Percentiles rank a stretch among this genome's conserved stretches.
These are phyloP conservation scores for Bos indicus DNA, from an alignment of 2,113 vertebrate species.

Conservation along the genomic window DNA sequence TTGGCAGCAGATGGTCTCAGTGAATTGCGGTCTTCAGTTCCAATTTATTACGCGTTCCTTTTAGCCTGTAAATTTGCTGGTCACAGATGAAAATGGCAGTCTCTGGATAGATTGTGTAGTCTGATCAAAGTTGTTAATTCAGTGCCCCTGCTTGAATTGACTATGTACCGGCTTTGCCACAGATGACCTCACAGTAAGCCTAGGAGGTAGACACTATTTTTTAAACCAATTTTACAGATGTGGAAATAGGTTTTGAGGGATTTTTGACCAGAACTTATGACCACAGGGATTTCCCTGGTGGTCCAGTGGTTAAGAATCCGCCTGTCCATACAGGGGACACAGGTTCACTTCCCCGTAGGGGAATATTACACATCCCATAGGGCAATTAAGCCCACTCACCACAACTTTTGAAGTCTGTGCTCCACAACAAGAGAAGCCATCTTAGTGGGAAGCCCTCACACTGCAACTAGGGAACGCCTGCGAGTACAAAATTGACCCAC, in stretches of 20 bases:
- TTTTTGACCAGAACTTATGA: not conserved
- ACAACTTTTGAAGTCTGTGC: not conserved
- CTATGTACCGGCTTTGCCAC: not conserved
- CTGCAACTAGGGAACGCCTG: not conserved
- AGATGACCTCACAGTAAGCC: not conserved
- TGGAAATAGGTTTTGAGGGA: not conserved
- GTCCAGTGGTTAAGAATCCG: not conserved
- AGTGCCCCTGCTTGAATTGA: not conserved
- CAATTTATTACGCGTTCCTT: not conserved
- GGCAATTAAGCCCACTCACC: not conserved
- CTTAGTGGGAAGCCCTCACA: not conserved
- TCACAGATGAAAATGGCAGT: not conserved
- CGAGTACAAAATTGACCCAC: not conserved
- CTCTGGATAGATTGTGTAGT: not conserved
- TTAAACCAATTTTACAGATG: not conserved
- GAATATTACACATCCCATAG: not conserved
- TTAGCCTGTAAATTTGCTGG: not conserved
- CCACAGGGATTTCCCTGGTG: not conserved
- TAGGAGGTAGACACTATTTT: not conserved
- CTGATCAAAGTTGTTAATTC: not conserved
- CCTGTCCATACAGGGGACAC: not conserved
- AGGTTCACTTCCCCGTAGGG: not conserved
- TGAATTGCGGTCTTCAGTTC: not conserved
- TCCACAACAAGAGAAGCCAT: not conserved
- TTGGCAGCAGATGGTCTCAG: not conserved